phyloP scores from a whole-genome alignment of 2,888 invertebrate species.

The Gari tellinella region DNA sequence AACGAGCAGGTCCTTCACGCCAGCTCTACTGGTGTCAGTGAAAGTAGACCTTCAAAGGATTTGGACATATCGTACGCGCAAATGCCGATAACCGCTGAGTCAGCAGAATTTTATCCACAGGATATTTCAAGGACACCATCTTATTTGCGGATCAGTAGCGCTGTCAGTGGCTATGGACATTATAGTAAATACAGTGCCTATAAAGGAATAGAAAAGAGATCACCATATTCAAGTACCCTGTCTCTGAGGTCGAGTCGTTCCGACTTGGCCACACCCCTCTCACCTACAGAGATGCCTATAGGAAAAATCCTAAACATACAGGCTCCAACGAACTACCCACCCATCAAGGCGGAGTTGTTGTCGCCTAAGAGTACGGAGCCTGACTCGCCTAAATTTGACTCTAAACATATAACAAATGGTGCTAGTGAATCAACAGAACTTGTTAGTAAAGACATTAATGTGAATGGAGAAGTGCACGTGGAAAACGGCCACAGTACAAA shows the following conservation, averaged over 20 bases:
- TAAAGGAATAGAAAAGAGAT: conserved; percentile 75
- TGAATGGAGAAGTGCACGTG: conserved; percentile 31
- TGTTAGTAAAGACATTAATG: conserved; percentile 6
- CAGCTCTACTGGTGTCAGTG: conserved; percentile 28
- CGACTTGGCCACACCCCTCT: conserved; percentile 57
- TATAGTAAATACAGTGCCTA: conserved; percentile 77
- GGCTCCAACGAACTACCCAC: conserved; percentile 57
- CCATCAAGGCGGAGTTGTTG: conserved; percentile 43
- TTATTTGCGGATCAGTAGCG: conserved; percentile 80
- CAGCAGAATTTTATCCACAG: conserved; percentile 63
- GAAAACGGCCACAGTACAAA: conserved; percentile 2
- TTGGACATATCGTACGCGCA: conserved; percentile 40
- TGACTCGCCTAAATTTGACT: conserved; percentile 1
- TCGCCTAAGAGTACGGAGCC: conserved; percentile 22
- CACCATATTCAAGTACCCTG: conserved; percentile 76
- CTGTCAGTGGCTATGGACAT: conserved; percentile 80
- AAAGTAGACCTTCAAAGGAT: conserved; percentile 20
- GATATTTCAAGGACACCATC: conserved; percentile 77
- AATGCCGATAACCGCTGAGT: conserved; percentile 63
- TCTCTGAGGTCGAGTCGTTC: conserved; percentile 70
- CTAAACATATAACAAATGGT: conserved; percentile 29
- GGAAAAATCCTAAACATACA: conserved; percentile 59
- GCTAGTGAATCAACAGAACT: conserved; percentile 18
- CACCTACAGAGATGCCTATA: conserved; percentile 72
- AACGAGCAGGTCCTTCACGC: conserved; percentile 12